Evolutionary conservation across 37 sponge, comb jelly and placozoan genomes (phyloP).

Genomic region (Aphrocallistes beatrix): DNA sequence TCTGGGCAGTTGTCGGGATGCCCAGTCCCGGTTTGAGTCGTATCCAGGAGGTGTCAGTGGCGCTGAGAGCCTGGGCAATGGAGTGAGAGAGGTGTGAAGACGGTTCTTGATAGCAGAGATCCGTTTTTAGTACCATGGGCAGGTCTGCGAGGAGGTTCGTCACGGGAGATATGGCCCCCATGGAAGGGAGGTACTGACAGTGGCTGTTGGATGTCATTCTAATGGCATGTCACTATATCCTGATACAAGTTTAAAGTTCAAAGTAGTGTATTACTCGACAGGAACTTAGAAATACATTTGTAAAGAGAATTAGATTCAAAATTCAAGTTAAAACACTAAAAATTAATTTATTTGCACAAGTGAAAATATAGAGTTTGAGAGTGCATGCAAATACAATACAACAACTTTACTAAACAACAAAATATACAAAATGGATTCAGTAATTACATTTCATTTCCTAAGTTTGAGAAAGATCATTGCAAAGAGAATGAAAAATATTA

Average conservation of each 20-base stretch:
- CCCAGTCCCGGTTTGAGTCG: neutral
- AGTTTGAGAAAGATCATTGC: constrained; percentile 43
- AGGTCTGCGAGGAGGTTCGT: neutral
- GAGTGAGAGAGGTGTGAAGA: neutral
- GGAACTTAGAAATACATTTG: too few species aligned
- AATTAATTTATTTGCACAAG: too few species aligned
- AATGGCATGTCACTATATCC: too few species aligned
- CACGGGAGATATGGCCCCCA: constrained; percentile 4
- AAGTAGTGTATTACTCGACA: too few species aligned
- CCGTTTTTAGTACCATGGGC: neutral
- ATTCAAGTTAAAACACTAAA: too few species aligned
- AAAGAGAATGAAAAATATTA: constrained; percentile 35
- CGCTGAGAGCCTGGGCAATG: neutral
- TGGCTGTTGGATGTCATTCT: neutral
- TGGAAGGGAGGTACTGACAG: neutral
- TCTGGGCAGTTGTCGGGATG: neutral
- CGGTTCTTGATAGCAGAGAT: neutral
- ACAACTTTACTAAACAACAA: too few species aligned
- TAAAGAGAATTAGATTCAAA: too few species aligned
- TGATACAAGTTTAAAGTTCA: too few species aligned
- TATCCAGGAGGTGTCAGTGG: neutral
- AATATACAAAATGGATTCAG: too few species aligned
- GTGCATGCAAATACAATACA: too few species aligned
- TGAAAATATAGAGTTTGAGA: too few species aligned
- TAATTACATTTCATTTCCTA: constrained; percentile 36